phyloP scores from a whole-genome alignment of 2,797 vertebrate genomes.

The Lateolabrax maculatus region DNA sequence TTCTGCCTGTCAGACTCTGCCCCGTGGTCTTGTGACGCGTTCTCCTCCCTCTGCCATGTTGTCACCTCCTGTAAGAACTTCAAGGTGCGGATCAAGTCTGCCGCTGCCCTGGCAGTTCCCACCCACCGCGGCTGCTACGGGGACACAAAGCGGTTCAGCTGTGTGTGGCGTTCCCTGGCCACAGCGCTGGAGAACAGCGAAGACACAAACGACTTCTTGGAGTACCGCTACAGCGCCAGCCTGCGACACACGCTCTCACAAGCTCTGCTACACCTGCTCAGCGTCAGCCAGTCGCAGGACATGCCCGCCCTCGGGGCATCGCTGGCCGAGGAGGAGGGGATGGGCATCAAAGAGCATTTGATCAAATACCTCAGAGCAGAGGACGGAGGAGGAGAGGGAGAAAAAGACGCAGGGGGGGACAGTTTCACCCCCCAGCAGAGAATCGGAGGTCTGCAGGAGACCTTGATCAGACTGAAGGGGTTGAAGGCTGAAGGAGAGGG shows the following conservation, averaged over 20 bases:
- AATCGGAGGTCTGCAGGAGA: slow-evolving; percentile 76
- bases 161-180: slow-evolving; percentile 91
- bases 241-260: slow-evolving; percentile 91
- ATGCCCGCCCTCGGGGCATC: slow-evolving; percentile 79
- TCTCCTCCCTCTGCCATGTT: slow-evolving; percentile 89
- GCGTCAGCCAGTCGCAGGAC: slow-evolving; percentile 85
- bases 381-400: slow-evolving; percentile 68
- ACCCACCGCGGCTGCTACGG: slow-evolving; percentile 88
- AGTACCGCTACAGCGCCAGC: slow-evolving; percentile 96
- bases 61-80: slow-evolving; percentile 97
- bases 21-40: slow-evolving; percentile 90
- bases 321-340: slow-evolving; percentile 75
- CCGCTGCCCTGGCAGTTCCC: slow-evolving; percentile 91
- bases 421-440: slow-evolving; percentile 75
- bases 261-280: slow-evolving; percentile 91
- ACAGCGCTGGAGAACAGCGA: slow-evolving; percentile 92
- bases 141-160: slow-evolving; percentile 83
- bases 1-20: slow-evolving; percentile 85
- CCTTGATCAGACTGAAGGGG: slow-evolving; percentile 81
- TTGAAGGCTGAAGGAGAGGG: slow-evolving; percentile 69
- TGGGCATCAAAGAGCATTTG: slow-evolving; percentile 81
- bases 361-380: slow-evolving; percentile 87
- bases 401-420: slow-evolving; percentile 53
- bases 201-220: slow-evolving; percentile 93
- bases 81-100: slow-evolving; percentile 96